These are phyloP conservation scores for Andricus curvator DNA, from an alignment of 2,888 invertebrate species.

Conservation along the genomic window DNA sequence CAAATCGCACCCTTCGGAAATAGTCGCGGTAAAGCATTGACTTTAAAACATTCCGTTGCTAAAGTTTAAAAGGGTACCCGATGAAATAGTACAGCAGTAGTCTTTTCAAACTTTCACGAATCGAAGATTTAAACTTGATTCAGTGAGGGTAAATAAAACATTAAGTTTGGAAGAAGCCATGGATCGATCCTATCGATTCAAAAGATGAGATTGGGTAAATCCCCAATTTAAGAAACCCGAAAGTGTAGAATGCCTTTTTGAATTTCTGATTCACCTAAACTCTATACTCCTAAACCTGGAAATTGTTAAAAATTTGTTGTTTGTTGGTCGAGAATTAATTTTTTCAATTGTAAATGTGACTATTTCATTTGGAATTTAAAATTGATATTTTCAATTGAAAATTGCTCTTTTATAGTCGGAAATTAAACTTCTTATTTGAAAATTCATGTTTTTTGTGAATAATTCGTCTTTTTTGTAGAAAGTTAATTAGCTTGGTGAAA, in stretches of 20 bases:
- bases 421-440: too few species aligned
- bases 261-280: too few species aligned
- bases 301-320: too few species aligned
- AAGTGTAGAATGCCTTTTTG: neutral
- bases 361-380: too few species aligned
- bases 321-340: too few species aligned
- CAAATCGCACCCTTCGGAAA: slow-evolving; percentile 52
- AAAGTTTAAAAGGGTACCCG: slow-evolving; percentile 8
- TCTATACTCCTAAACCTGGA: too few species aligned
- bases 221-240: neutral
- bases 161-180: neutral
- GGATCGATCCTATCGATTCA: neutral
- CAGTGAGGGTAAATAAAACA: slow-evolving; percentile 15
- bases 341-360: too few species aligned
- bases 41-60: slow-evolving; percentile 19
- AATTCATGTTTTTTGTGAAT: too few species aligned
- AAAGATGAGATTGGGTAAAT: neutral
- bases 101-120: slow-evolving; percentile 39
- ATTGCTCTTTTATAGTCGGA: too few species aligned
- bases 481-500: too few species aligned
- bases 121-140: slow-evolving; percentile 27
- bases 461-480: too few species aligned
- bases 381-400: too few species aligned
- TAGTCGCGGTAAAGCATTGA: slow-evolving; percentile 28
- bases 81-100: slow-evolving; percentile 25